phyloP scores from a whole-genome alignment of 1,140 invertebrate species.

The Adelges cooleyi region DNA sequence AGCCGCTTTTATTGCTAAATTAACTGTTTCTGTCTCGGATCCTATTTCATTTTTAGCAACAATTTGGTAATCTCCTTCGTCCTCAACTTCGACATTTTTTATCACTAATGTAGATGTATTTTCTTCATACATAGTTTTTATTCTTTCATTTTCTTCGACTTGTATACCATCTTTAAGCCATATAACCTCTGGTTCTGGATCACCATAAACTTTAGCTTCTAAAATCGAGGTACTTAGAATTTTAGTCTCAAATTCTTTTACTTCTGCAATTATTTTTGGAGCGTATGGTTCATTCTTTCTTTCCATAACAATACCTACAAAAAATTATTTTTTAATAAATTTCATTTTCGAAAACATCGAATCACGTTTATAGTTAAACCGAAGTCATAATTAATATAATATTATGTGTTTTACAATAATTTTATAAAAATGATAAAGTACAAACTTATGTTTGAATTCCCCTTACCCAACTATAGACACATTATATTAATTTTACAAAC shows the following conservation, averaged over 20 bases:
- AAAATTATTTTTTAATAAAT: neutral
- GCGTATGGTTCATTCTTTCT: constrained; percentile 68
- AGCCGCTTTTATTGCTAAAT: constrained; percentile 63
- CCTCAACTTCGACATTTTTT: constrained; percentile 68
- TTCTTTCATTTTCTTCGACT: constrained; percentile 63
- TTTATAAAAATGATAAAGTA: too few relatives aligned
- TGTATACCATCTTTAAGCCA: constrained; percentile 78
- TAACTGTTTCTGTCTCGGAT: constrained; percentile 59
- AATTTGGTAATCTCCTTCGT: constrained; percentile 75
- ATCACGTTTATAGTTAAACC: too few relatives aligned
- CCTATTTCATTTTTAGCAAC: constrained; percentile 81
- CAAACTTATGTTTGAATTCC: too few relatives aligned
- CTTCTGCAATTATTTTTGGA: constrained; percentile 62
- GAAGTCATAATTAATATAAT: too few relatives aligned
- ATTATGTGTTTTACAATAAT: too few relatives aligned
- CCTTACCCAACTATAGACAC: too few relatives aligned
- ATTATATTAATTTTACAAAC: too few relatives aligned
- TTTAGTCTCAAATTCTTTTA: constrained; percentile 58
- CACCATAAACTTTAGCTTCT: constrained; percentile 75
- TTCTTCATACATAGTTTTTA: constrained; percentile 80
- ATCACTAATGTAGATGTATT: constrained; percentile 85
- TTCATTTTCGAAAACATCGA: too few relatives aligned
- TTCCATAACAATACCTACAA: constrained; percentile 61
- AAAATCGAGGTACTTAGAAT: constrained; percentile 87
- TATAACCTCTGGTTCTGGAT: constrained; percentile 80